Evolutionary conservation across 1,140 invertebrate genomes (phyloP), one percentile per base, ranked within the genome.

Genomic region (Cherax quadricarinatus): DNA sequence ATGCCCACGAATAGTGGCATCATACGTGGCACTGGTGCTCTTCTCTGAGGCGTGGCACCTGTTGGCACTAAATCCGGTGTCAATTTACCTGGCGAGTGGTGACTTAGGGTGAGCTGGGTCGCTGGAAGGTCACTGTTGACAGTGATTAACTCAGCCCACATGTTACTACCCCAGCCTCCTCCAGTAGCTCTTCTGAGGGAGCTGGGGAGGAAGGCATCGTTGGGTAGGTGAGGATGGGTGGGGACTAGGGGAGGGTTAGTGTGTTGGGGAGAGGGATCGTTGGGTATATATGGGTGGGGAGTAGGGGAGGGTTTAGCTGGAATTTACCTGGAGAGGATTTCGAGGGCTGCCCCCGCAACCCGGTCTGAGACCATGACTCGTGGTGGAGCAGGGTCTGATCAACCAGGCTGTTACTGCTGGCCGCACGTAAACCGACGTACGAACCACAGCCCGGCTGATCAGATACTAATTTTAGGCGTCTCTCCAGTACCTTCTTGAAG

Each of bases 131-230:
- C 86, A 88, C 80, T 88, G 80, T 88, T 78, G 86, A 88, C 86
- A 80, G 86, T 88, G 86, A 88, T 88, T 88, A 88, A 88, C 75
- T 88, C 73, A 49, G 53, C 86, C 78, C 66, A 88, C 86, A 88
- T 79, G 86, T 88, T 88, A 88, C 80, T 88, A 80, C 78, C 86
- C 86, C 51, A 88, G 79, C 75, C 75, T 88, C 81, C 81, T 51
- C 66, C 49, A 66, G 85, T 66, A 86, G 85, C 75, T 86, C 85
- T 86, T 86, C 30, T 30, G 85, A 70, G 85, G 70, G 16, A 16
- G 80, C 80, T 82, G n/a, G 14, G 4, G 57, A 3, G 9, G 70
- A 16, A 16, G 75, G 57, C 41, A 48, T 14, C n/a, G 30, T 21
- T 24, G 53, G 24, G n/a, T 16, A 60, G 57, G 30, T 53, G 66